Percentiles rank a stretch among this genome's conserved stretches.
These are phyloP conservation scores for Sphaerophoria rueppellii DNA, from an alignment of 2,888 invertebrate species.

Conservation along the genomic window DNA sequence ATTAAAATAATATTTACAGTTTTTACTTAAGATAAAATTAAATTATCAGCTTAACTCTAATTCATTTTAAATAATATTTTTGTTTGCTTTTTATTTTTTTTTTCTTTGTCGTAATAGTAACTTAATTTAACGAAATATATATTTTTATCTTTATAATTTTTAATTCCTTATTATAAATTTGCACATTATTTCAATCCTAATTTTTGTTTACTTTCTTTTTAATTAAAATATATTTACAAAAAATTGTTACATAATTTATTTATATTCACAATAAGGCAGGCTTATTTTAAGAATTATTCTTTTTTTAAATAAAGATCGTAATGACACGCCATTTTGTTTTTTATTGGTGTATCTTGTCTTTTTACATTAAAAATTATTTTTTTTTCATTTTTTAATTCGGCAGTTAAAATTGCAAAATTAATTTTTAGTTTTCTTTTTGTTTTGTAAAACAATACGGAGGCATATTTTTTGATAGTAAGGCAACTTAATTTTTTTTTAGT, in stretches of 20 bases:
- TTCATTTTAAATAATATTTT: neutral
- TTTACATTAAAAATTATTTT: constrained; percentile 30
- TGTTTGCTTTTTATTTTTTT: neutral
- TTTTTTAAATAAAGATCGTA: constrained; percentile 3
- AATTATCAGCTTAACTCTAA: constrained; percentile 48
- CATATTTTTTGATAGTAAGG: constrained; percentile 60
- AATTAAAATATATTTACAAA: constrained; percentile 60
- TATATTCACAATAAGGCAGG: constrained; percentile 71
- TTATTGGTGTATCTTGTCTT: constrained; percentile 25
- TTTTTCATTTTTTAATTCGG: constrained; percentile 38
- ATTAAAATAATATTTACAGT: constrained; percentile 61
- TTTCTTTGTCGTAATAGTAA: constrained; percentile 16
- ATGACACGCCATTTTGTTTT: neutral
- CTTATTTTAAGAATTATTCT: constrained; percentile 27
- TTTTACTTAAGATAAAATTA: constrained; percentile 45
- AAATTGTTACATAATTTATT: constrained; percentile 27
- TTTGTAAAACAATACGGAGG: constrained; percentile 24
- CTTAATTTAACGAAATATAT: constrained; percentile 14
- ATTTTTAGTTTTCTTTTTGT: neutral
- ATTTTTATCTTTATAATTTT: constrained; percentile 14
- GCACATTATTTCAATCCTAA: constrained; percentile 45
- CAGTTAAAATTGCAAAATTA: constrained; percentile 54
- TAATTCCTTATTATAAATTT: constrained; percentile 53
- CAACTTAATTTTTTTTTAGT: constrained; percentile 60
- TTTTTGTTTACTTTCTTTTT: constrained; percentile 14